Conservation (phyloP, 2,113 vertebrate species). For the Crotophaga sulcirostris region DNA sequence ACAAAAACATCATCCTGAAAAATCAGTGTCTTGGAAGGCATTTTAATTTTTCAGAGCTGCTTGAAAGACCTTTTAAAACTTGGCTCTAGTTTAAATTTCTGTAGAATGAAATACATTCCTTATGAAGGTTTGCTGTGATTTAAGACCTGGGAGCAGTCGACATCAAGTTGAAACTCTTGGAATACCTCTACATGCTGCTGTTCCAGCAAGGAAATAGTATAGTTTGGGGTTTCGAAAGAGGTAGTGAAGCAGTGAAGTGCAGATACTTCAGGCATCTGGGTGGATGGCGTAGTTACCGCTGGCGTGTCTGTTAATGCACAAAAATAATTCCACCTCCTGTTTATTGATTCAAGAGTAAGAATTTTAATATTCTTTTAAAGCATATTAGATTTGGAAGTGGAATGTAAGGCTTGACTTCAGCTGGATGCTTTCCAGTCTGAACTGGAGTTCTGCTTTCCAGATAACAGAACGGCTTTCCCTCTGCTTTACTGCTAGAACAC, state of each 20-base stretch:
- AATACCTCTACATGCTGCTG: not conserved
- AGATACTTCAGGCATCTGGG: slow-evolving; percentile 25
- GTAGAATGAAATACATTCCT: not conserved
- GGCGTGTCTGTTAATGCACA: not conserved
- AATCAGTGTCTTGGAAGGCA: not conserved
- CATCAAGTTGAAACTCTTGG: not conserved
- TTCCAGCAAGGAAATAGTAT: not conserved
- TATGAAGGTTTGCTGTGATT: not conserved
- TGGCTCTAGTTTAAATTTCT: not conserved
- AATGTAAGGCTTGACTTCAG: slow-evolving; percentile 25
- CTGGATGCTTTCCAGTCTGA: slow-evolving; percentile 54
- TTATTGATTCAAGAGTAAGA: slow-evolving; percentile 3
- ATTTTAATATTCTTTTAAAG: slow-evolving; percentile 25
- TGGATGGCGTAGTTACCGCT: not conserved
- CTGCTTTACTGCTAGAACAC: slow-evolving; percentile 36
- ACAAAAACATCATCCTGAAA: not conserved
- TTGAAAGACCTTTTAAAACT: not conserved
- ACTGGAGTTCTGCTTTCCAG: slow-evolving; percentile 47
- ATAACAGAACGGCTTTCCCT: slow-evolving; percentile 42
- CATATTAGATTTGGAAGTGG: slow-evolving; percentile 19
- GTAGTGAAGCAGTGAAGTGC: not conserved
- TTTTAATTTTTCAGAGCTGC: not conserved
- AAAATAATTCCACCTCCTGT: not conserved
- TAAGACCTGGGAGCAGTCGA: not conserved
- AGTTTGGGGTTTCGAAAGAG: not conserved